These are phyloP conservation scores for Zeugodacus cucurbitae DNA, from an alignment of 1,140 invertebrate species.

Conservation along the genomic window DNA sequence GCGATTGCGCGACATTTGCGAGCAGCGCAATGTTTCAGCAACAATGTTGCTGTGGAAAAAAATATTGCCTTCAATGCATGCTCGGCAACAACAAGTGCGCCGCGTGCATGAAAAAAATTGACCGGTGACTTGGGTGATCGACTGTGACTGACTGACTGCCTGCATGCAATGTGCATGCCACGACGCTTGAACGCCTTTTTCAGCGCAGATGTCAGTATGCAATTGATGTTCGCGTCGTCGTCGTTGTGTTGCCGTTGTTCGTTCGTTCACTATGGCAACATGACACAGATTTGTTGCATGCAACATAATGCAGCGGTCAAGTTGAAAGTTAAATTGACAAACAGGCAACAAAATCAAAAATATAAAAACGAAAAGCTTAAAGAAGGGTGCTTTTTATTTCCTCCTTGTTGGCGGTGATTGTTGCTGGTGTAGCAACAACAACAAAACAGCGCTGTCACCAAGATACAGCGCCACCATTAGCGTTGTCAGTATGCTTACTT, in stretches of 20 bases:
- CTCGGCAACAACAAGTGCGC: background rate
- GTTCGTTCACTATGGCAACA: conserved; percentile 25
- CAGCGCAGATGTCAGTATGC: background rate
- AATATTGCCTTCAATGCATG: background rate
- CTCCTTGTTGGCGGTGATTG: background rate
- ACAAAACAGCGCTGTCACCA: background rate
- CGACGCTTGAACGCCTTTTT: background rate
- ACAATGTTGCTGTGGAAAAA: background rate
- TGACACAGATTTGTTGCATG: conserved; percentile 32
- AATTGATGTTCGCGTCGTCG: background rate
- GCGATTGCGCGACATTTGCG: conserved; percentile 52
- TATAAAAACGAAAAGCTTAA: background rate
- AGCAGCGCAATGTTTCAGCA: background rate
- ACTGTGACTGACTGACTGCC: conserved; percentile 13
- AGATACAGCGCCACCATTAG: background rate
- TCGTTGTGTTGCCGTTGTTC: background rate
- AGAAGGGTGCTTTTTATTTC: background rate
- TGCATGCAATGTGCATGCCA: background rate
- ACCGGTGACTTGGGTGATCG: background rate
- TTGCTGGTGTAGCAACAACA: background rate
- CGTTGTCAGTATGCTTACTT: background rate
- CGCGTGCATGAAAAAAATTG: background rate
- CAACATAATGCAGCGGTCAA: conserved; percentile 26
- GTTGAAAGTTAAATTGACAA: conserved; percentile 26
- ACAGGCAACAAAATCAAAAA: background rate